Base-by-base conservation (phyloP, 2,888 invertebrate species). In the Chaetogeoica ovagalla region DNA sequence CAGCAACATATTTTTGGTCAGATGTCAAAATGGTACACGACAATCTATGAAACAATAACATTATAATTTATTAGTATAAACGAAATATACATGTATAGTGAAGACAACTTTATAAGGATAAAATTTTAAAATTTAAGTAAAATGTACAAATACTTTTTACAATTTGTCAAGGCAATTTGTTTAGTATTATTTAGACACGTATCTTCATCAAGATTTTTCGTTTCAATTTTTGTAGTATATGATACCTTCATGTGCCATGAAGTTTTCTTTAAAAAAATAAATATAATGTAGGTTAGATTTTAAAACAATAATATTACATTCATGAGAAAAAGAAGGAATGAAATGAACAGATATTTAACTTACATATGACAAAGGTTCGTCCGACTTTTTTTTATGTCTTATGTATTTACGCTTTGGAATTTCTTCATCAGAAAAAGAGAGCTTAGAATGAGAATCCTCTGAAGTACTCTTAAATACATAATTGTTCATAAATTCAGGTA, bases 21-120 rank as follows among this genome's bases (percentile, higher is more conserved):
- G n/a, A 13, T 2, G 79, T 62, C 21, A 79, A 23, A 11, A 79
- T 19, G 19, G 60, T 17, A 73, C 79, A 73, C 13, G 77, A 59
- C 74, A 74, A 52, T 79, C 82, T 72, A 73, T 79, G 43, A 62
- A 75, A 59, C 8, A 72, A 73, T 76, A 71, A 73, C 59, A 63
- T 82, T 68, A 19, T 23, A 9, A 48, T 37, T 30, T 19, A 30
- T 43, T 43, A 43, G 43, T 43, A 43, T 43, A 17, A 55, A 69
- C 23, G 6, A 37, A 70, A 57, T n/a, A 69, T 55, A 37, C 9
- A 9, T 23, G 15, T 37, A 48, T 48, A 48, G 5, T 11, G 19
- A 55, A 68, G 7, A 48, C 30, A 52, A 52, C 43, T 48, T 4
- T 48, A 48, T 23, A n/a, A n/a, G 43, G 1, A 2, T 2, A 66